Conservation (phyloP, 2,888 invertebrate species). For the Vandiemenella viatica region DNA sequence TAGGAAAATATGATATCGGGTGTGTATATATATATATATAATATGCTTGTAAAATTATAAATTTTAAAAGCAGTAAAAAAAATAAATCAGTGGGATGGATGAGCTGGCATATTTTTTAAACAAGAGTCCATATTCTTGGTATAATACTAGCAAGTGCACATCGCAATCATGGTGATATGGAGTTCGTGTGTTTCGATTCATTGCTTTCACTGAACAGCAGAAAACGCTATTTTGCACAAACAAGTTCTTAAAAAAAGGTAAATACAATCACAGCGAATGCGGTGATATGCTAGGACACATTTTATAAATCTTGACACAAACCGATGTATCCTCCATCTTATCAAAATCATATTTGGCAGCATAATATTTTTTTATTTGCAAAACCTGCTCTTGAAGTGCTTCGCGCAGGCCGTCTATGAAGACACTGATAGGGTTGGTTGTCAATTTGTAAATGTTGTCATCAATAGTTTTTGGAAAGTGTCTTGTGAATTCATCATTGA, state of each 20-base stretch:
- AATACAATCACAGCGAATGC: background rate
- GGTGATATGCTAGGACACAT: background rate
- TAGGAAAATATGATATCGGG: too few relatives aligned
- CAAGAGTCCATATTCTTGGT: background rate
- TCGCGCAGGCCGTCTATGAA: background rate
- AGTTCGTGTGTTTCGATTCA: background rate
- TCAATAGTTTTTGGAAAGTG: background rate
- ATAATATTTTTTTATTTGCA: background rate
- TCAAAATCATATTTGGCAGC: too few relatives aligned
- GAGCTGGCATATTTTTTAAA: background rate
- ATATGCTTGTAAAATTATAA: too few relatives aligned
- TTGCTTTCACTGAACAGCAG: background rate
- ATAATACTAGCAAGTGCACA: background rate
- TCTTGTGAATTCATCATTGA: background rate
- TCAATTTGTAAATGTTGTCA: background rate
- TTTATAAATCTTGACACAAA: background rate
- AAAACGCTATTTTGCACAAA: background rate
- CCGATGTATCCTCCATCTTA: background rate
- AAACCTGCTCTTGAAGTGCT: background rate
- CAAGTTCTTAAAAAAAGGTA: background rate
- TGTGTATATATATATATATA: too few relatives aligned
- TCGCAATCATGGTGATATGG: background rate
- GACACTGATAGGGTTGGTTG: background rate
- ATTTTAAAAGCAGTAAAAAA: background rate
- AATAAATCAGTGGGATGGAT: background rate